phyloP scores from a whole-genome alignment of 2,797 vertebrate species.

The Iguana delicatissima region DNA sequence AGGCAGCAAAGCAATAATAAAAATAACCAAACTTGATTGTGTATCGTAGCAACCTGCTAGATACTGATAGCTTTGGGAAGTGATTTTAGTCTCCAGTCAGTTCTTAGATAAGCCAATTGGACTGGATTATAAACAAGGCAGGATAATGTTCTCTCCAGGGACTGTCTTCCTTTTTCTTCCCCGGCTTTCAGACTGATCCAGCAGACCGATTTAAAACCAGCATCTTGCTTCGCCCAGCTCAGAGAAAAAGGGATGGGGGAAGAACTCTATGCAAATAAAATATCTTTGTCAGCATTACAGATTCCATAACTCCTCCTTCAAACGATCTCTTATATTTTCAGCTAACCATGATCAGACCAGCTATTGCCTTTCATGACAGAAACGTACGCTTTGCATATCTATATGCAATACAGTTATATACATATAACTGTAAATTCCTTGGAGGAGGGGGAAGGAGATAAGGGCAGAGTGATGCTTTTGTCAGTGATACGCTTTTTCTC shows the following conservation, averaged over 20 bases:
- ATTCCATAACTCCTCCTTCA: neutral
- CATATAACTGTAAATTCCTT: slow-evolving; percentile 59
- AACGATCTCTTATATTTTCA: neutral
- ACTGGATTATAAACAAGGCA: neutral
- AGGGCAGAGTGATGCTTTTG: slow-evolving; percentile 43
- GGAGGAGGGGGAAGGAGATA: slow-evolving; percentile 29
- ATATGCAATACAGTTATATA: slow-evolving; percentile 7
- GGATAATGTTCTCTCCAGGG: neutral
- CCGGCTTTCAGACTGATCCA: neutral
- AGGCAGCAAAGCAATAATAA: slow-evolving; percentile 49
- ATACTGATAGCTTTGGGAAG: slow-evolving; percentile 16
- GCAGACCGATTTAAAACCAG: neutral
- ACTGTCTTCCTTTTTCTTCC: neutral
- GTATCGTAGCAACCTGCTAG: neutral
- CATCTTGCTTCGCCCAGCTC: neutral
- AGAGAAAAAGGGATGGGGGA: neutral
- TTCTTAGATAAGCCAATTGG: neutral
- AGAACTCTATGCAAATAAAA: neutral
- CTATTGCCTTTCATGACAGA: slow-evolving; percentile 46
- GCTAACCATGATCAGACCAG: slow-evolving; percentile 5
- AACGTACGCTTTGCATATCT: neutral
- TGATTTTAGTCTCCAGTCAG: neutral
- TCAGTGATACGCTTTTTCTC: slow-evolving; percentile 64
- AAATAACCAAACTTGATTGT: neutral
- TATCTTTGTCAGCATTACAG: neutral